Evolutionary conservation across 2,888 invertebrate genomes (phyloP).

Genomic region (Sesia bembeciformis): DNA sequence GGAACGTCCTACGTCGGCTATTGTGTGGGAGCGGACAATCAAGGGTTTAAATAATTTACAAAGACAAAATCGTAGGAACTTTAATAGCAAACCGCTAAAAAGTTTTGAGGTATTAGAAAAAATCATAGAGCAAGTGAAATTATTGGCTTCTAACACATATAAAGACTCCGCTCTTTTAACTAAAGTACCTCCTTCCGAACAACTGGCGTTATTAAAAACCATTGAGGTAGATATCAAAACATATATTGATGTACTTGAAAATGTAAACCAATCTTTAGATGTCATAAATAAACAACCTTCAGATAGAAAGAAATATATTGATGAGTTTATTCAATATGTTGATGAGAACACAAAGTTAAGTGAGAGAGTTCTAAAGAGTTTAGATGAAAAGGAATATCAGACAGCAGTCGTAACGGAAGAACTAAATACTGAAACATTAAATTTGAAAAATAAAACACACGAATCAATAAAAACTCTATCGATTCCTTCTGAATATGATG

Average conservation of each 20-base stretch:
- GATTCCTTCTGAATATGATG: background rate
- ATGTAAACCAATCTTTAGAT: conserved; percentile 23
- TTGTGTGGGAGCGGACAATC: conserved; percentile 48
- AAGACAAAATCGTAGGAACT: conserved; percentile 25
- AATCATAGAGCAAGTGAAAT: conserved; percentile 29
- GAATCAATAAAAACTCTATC: background rate
- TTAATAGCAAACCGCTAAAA: conserved; percentile 17
- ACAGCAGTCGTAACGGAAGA: background rate
- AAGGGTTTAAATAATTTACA: conserved; percentile 29
- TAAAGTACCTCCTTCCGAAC: conserved; percentile 31
- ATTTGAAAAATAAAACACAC: background rate
- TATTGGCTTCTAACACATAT: conserved; percentile 27
- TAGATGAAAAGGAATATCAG: conserved; percentile 10
- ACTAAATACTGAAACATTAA: background rate
- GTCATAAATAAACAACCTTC: conserved; percentile 14
- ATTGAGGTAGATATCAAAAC: conserved; percentile 31
- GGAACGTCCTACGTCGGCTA: conserved; percentile 38
- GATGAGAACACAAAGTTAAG: conserved; percentile 29
- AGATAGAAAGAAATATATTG: conserved; percentile 22
- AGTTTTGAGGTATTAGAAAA: conserved; percentile 30
- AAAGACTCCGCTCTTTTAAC: conserved; percentile 30
- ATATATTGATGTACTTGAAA: conserved; percentile 26
- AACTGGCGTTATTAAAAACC: conserved; percentile 37
- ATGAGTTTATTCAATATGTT: conserved; percentile 35
- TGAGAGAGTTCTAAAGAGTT: conserved; percentile 23